Evolutionary conservation across 2,888 invertebrate species (phyloP), one percentile per base, ranked within the genome.

Genomic region (Cerastis leucographa): DNA sequence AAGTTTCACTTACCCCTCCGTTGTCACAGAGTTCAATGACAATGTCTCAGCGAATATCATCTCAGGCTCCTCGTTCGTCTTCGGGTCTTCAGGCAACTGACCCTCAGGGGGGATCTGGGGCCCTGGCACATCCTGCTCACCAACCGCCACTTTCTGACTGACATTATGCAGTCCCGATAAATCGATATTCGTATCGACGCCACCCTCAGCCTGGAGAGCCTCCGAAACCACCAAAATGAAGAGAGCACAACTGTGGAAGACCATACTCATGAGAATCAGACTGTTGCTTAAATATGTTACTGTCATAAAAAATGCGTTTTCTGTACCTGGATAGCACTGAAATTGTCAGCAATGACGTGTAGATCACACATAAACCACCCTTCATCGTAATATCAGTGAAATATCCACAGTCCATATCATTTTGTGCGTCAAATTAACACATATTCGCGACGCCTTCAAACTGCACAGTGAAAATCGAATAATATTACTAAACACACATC

Each of bases 171-270:
- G 92, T 51, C 96, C 96, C 44, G 96, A 96, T 49, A 95, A 88
- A 82, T 96, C 96, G 22, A 95, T 93, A 51, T 93, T 92, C 40
- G 90, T 85, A 70, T 91, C 91, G 65, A 85, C 88, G 80, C 91
- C 91, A 71, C 87, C 92, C 74, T 95, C 95, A 56, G 90, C 93
- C 83, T 95, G 95, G 86, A 96, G 95, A 87, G 94, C 97, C 91
- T 97, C 97, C 56, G 97, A 97, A 76, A 97, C 97, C 89, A 97
- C 97, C 90, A 97, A 94, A 85, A 97, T 93, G 93, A 97, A 97
- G 84, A 97, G 94, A 85, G 97, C 96, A 91, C 97, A 97, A 93
- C 97, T 97, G 95, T 87, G 92, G 89, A 90, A 86, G 80, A 83
- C 71, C 76, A 82, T 70, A 74, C 8, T 74, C 12, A 68, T 87